Percentiles rank a stretch among this genome's conserved stretches.
These are phyloP conservation scores for Anagrus nilaparvatae DNA, from an alignment of 1,140 invertebrate species.

Conservation along the genomic window DNA sequence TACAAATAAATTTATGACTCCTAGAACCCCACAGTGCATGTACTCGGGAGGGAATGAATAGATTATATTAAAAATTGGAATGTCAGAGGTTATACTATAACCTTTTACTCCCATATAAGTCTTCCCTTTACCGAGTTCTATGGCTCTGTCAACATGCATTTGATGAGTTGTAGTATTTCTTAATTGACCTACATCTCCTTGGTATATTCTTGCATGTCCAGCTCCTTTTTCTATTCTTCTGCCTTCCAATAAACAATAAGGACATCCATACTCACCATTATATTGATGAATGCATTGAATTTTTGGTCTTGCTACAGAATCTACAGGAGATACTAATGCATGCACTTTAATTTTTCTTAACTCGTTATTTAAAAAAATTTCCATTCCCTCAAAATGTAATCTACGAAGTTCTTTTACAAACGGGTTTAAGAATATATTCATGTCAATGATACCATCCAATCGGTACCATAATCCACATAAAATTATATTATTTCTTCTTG, in stretches of 20 bases:
- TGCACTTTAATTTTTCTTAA: constrained; percentile 13
- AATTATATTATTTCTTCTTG: constrained; percentile 16
- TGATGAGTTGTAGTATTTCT: background rate
- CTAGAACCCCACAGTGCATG: background rate
- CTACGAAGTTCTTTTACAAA: background rate
- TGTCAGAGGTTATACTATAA: background rate
- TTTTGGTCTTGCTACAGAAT: constrained; percentile 7
- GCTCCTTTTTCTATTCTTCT: constrained; percentile 2
- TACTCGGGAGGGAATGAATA: background rate
- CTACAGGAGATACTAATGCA: constrained; percentile 5
- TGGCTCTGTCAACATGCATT: background rate
- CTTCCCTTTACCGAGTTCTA: background rate
- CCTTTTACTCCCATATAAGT: background rate
- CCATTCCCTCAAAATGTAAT: background rate
- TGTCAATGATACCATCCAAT: background rate
- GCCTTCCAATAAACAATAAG: constrained; percentile 12
- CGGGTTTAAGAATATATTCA: background rate
- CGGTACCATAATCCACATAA: constrained; percentile 15
- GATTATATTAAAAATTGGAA: background rate
- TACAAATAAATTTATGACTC: background rate
- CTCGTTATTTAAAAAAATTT: background rate
- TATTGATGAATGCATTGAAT: constrained; percentile 12
- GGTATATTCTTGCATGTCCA: constrained; percentile 10
- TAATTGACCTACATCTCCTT: background rate
- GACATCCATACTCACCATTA: constrained; percentile 14